Conservation (phyloP, 2,113 vertebrate genomes). For the Oryzias melastigma region DNA sequence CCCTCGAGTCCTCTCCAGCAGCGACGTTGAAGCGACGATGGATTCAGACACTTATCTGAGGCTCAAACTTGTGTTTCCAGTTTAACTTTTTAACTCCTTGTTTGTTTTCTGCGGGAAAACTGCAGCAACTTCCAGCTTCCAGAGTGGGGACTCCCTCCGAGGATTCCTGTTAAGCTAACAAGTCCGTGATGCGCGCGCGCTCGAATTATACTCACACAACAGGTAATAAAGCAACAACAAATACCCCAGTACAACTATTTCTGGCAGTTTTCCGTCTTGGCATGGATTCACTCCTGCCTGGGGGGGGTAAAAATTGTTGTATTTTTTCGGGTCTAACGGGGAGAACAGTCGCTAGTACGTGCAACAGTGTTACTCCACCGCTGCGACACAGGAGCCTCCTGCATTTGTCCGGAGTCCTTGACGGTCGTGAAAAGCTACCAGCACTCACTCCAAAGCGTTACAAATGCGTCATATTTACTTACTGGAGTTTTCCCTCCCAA, state of each 20-base stretch:
- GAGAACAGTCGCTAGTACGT: slow-evolving; percentile 5
- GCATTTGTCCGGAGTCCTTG: slow-evolving; percentile 16
- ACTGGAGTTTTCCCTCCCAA: slow-evolving; percentile 1
- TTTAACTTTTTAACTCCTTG: slow-evolving; percentile 13
- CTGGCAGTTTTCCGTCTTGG: neutral
- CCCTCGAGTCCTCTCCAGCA: neutral
- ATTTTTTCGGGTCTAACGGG: slow-evolving; percentile 5
- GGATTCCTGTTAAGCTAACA: slow-evolving; percentile 26
- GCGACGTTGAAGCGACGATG: neutral
- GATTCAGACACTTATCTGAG: slow-evolving; percentile 1
- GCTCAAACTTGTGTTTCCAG: slow-evolving; percentile 29
- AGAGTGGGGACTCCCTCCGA: slow-evolving; percentile 4
- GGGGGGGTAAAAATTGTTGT: neutral
- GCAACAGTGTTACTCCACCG: slow-evolving; percentile 9
- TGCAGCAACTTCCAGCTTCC: slow-evolving; percentile 1
- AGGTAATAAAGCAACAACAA: slow-evolving; percentile 45
- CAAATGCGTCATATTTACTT: slow-evolving; percentile 2
- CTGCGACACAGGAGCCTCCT: slow-evolving; percentile 49
- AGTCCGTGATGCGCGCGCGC: slow-evolving; percentile 18
- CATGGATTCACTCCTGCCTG: neutral
- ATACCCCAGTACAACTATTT: slow-evolving; percentile 2
- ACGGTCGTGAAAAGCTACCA: neutral
- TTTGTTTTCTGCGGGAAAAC: neutral
- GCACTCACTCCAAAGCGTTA: neutral
- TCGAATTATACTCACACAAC: slow-evolving; percentile 57